phyloP scores from a whole-genome alignment of 2,888 invertebrate species.

The Muschampia plurimacula region DNA sequence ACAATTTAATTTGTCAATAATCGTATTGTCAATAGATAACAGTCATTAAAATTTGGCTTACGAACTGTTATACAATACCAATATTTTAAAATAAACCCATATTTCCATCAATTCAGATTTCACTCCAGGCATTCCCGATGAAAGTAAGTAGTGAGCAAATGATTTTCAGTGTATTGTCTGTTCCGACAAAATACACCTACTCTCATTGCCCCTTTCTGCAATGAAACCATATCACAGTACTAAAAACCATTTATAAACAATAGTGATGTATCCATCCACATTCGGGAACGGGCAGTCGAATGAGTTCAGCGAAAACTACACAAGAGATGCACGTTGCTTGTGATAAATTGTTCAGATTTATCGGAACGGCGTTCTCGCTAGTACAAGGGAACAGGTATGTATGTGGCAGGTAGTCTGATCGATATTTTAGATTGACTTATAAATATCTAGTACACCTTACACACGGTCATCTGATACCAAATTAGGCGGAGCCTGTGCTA shows the following conservation, averaged over 20 bases:
- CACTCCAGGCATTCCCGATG: too few relatives aligned
- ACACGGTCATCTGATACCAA: too few relatives aligned
- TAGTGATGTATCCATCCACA: slow-evolving; percentile 35
- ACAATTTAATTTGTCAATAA: too few relatives aligned
- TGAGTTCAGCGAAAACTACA: slow-evolving; percentile 43
- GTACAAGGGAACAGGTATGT: slow-evolving; percentile 31
- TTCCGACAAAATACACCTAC: background rate
- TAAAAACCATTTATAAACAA: slow-evolving; percentile 29
- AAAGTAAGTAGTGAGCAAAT: background rate
- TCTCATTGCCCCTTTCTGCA: slow-evolving; percentile 5
- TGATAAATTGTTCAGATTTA: slow-evolving; percentile 51
- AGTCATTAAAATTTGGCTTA: too few relatives aligned
- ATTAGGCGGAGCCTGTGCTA: too few relatives aligned
- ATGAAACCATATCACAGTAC: slow-evolving; percentile 7
- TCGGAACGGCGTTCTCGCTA: slow-evolving; percentile 45
- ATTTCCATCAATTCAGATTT: too few relatives aligned
- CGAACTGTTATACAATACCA: too few relatives aligned
- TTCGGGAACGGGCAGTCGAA: slow-evolving; percentile 32
- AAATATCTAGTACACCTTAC: too few relatives aligned
- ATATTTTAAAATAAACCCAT: too few relatives aligned
- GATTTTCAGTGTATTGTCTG: background rate
- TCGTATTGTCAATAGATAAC: too few relatives aligned
- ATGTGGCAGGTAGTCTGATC: slow-evolving; percentile 38
- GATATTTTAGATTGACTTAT: slow-evolving; percentile 31
- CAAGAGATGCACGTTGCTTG: slow-evolving; percentile 50